Conservation (phyloP, 2,888 invertebrate species). For the Chironomus tentans region DNA sequence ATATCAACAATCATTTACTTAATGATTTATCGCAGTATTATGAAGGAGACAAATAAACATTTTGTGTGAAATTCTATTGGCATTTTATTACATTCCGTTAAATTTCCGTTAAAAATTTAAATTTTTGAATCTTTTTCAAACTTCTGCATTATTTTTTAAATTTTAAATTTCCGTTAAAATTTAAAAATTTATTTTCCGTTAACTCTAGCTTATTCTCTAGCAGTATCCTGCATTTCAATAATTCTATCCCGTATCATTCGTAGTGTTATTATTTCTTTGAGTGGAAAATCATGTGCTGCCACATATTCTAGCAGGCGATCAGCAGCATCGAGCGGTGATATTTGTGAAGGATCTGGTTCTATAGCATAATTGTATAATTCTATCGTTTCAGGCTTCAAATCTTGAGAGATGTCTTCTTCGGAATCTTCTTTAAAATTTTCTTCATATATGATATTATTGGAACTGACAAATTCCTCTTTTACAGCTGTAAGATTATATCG, state of each 20-base stretch:
- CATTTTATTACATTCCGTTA: not conserved
- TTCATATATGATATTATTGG: not conserved
- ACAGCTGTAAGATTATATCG: not conserved
- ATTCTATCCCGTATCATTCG: constrained; percentile 6
- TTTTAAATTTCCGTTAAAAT: too few relatives aligned
- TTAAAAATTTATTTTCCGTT: too few relatives aligned
- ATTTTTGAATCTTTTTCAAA: not conserved
- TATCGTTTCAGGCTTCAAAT: not conserved
- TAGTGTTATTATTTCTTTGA: constrained; percentile 1
- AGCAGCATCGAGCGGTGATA: not conserved
- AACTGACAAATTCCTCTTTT: not conserved
- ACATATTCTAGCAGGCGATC: not conserved
- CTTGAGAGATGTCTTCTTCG: not conserved
- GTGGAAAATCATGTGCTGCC: not conserved
- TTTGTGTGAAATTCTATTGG: not conserved
- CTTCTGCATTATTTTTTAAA: too few relatives aligned
- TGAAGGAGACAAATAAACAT: constrained; percentile 1
- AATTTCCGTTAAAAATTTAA: not conserved
- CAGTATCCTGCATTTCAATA: not conserved
- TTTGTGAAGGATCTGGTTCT: not conserved
- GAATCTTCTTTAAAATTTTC: not conserved
- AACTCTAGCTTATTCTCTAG: not conserved
- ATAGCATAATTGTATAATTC: not conserved
- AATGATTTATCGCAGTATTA: not conserved
- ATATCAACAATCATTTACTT: constrained; percentile 1